Evolutionary conservation across 2,113 vertebrate genomes (phyloP), one percentile per base, ranked within the genome.

Genomic region (Chlorodrepanis virens): DNA sequence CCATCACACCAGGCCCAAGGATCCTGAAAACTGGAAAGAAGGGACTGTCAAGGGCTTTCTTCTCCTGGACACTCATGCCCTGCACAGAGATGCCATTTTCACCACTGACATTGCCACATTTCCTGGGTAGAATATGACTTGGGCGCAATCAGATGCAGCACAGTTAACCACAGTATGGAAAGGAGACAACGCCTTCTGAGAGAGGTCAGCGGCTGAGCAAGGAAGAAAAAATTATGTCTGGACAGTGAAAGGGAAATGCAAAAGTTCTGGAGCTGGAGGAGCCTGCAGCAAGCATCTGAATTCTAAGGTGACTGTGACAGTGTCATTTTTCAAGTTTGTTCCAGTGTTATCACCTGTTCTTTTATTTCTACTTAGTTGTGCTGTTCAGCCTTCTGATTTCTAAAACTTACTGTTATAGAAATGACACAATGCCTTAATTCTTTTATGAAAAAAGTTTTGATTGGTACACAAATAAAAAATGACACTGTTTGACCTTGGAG

Each of bases 1-100:
- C 13, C 64, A 67, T 17, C 9, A 37, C 0, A 0, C 6, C 28
- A 71, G n/a, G 28, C 12, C 42, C 0, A 0, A 44, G 5, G 17
- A 49, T 19, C 37, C 45, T 0, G 0, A 37, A 68, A 82, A 67
- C 13, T 33, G 47, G 33, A 60, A 84, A 56, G 29, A 47, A 52
- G 7, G 5, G 18, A 68, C 5, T 4, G 3, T 22, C 6, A 1
- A 60, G 9, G 10, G 23, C 8, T 76, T 82, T 76, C n/a, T 82
- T 76, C n/a, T 81, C 31, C n/a, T 65, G 57, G 45, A 42, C 19
- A 49, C 9, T 8, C 31, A 7, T 2, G 29, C 22, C 24, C 65
- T 33, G 19, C 45, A 45, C 24, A 57, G 29, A 72, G 27, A 42
- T 22, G 49, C 27, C 24, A 37, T 83, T 68, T 74, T 67, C 29